phyloP scores from a whole-genome alignment of 2,113 vertebrate genomes.

The Perca schrenkii region DNA sequence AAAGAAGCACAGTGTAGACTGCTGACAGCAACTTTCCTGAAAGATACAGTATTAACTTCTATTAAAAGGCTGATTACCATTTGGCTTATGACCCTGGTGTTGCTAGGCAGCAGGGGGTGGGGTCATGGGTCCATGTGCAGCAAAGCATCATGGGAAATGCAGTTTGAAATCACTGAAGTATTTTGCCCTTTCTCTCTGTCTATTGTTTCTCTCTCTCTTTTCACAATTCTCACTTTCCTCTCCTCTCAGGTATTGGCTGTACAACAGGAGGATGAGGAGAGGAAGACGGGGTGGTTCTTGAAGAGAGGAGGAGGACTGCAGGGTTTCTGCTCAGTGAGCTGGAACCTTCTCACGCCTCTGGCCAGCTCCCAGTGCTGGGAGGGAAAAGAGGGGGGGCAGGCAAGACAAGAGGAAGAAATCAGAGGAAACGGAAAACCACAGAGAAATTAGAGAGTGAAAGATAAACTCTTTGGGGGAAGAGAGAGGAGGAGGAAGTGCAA shows the following conservation, averaged over 20 bases:
- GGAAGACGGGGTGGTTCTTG: conserved; percentile 43
- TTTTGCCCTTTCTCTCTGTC: conserved; percentile 28
- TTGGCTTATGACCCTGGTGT: conserved; percentile 18
- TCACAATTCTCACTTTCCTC: conserved; percentile 5
- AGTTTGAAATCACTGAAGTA: conserved; percentile 38
- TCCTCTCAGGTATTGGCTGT: conserved; percentile 37
- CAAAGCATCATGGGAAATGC: conserved; percentile 53
- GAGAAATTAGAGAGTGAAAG: conserved; percentile 57
- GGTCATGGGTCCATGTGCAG: conserved; percentile 1
- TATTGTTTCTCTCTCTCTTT: conserved; percentile 6
- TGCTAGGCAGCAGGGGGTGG: conserved; percentile 34
- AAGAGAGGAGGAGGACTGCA: conserved; percentile 57
- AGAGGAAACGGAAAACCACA: conserved; percentile 49
- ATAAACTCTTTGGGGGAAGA: conserved; percentile 46
- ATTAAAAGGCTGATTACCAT: conserved; percentile 24
- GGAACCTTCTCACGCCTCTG: conserved; percentile 78
- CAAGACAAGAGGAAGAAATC: conserved; percentile 40
- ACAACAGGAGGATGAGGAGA: conserved; percentile 46
- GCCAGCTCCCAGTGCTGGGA: conserved; percentile 66
- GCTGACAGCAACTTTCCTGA: conserved; percentile 27
- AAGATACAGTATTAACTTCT: conserved; percentile 5
- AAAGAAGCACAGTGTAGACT: not conserved
- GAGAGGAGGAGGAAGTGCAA: conserved; percentile 8
- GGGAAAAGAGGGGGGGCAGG: conserved; percentile 22
- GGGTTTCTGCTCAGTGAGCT: conserved; percentile 75